Conservation (phyloP, 2,797 vertebrate species). For the Taenioides sp. region DNA sequence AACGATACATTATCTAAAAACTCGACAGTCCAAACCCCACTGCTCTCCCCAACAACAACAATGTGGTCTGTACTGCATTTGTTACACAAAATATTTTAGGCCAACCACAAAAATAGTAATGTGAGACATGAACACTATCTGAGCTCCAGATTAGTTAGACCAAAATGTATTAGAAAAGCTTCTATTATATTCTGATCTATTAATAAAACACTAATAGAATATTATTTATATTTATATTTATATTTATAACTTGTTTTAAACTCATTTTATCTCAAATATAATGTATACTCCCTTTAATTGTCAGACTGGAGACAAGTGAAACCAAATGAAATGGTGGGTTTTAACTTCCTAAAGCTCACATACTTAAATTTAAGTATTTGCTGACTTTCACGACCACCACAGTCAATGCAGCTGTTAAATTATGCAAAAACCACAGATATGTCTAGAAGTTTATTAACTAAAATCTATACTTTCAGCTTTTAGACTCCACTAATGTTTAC, state of each 20-base stretch:
- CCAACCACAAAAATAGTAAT: slow-evolving; percentile 1
- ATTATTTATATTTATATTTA: neutral
- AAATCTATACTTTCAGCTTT: neutral
- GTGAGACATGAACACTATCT: neutral
- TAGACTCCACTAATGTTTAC: neutral
- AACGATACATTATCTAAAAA: slow-evolving; percentile 7
- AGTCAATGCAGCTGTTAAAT: neutral
- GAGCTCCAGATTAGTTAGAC: neutral
- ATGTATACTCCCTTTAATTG: neutral
- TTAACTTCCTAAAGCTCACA: neutral
- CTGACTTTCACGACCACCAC: neutral
- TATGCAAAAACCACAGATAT: slow-evolving; percentile 8
- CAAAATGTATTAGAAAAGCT: neutral
- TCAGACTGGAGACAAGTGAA: neutral
- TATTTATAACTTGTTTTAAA: neutral
- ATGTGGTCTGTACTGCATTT: neutral
- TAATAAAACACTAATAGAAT: neutral
- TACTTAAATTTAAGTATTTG: slow-evolving; percentile 3
- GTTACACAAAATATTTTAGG: slow-evolving; percentile 3
- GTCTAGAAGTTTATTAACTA: neutral
- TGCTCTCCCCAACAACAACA: slow-evolving; percentile 5
- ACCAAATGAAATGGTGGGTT: neutral
- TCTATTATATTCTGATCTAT: neutral
- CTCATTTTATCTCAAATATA: neutral
- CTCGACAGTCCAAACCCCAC: slow-evolving; percentile 4